These are phyloP conservation scores for Cephalopterus ornatus DNA, from an alignment of 2,113 vertebrate species.

Conservation along the genomic window DNA sequence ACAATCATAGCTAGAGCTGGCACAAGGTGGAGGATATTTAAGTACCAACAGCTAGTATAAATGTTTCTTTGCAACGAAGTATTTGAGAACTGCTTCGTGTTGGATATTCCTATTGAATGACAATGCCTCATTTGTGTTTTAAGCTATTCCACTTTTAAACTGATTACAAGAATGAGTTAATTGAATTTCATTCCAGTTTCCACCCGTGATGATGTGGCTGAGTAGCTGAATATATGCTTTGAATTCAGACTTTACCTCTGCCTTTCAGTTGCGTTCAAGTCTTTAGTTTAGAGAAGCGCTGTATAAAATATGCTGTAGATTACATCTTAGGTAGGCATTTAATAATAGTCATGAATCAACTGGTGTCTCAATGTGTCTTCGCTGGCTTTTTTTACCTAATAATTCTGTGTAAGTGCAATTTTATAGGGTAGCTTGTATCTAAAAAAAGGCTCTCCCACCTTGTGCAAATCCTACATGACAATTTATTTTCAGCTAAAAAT, in stretches of 20 bases:
- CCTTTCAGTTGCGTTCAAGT: background rate
- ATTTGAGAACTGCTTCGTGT: background rate
- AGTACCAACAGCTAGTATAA: background rate
- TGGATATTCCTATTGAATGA: background rate
- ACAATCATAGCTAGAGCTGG: background rate
- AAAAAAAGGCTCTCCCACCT: slow-evolving; percentile 27
- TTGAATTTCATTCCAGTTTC: background rate
- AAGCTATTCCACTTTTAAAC: background rate
- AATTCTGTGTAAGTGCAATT: slow-evolving; percentile 1
- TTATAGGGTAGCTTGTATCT: background rate
- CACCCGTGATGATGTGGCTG: background rate
- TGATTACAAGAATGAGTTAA: background rate
- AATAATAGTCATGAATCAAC: background rate
- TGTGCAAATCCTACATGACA: slow-evolving; percentile 24
- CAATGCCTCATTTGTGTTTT: background rate
- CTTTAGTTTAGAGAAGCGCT: background rate
- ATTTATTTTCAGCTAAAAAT: slow-evolving; percentile 47
- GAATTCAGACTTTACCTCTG: background rate
- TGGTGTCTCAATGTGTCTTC: background rate
- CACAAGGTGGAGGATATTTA: background rate
- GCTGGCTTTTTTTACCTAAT: slow-evolving; percentile 2
- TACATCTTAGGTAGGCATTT: background rate
- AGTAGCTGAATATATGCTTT: background rate
- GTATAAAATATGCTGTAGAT: background rate
- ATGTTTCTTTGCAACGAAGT: background rate